A percentile compares a stretch with the other conserved stretches of the same genome.
phyloP scores from a whole-genome alignment of 2,113 vertebrate species.

The Apteryx owenii region DNA sequence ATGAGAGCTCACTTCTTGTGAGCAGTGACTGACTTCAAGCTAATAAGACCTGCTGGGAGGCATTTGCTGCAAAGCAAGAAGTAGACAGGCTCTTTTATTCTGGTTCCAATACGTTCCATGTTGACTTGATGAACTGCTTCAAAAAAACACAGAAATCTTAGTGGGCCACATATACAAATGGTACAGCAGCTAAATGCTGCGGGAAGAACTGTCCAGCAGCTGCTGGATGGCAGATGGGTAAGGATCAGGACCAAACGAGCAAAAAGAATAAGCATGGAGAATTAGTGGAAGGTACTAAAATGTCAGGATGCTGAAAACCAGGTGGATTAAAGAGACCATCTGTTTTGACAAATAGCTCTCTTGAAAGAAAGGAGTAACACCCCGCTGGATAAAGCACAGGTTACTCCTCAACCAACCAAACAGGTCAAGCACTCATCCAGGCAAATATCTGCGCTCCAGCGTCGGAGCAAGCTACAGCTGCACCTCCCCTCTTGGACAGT shows the following conservation, averaged over 20 bases:
- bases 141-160: background rate
- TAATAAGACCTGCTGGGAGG: conserved; percentile 54
- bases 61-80: background rate
- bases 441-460: background rate
- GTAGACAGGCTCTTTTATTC: background rate
- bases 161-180: background rate
- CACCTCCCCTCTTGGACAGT: background rate
- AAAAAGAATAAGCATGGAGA: background rate
- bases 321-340: background rate
- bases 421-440: background rate
- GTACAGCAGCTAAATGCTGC: rapidly evolving
- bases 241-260: background rate
- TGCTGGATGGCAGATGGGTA: background rate
- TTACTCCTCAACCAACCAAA: background rate
- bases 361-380: background rate
- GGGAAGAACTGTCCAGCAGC: too few species aligned
- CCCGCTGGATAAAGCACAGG: background rate
- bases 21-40: background rate
- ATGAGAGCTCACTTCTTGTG: background rate
- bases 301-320: background rate
- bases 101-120: background rate
- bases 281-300: background rate
- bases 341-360: background rate
- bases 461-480: background rate
- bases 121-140: background rate